Evolutionary conservation across 2,888 invertebrate species (phyloP), one percentile per base, ranked within the genome.

Genomic region (Terebella lapidaria): DNA sequence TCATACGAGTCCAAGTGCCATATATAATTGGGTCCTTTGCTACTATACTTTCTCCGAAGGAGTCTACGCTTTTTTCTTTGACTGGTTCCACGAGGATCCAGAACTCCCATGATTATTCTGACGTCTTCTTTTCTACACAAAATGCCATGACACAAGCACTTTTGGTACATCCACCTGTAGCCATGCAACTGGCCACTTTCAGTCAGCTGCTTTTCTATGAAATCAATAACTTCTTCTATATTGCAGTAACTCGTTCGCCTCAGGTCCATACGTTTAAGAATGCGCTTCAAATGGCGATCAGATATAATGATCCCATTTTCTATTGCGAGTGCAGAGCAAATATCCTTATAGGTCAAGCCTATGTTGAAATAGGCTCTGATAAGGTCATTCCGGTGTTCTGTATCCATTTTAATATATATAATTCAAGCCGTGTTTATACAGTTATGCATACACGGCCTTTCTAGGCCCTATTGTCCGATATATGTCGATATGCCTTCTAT

Each of bases 1-100:
- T 68, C 68, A 59, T 67, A 67, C 1, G 58, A 56, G 51, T 68
- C 65, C 2, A 68, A n/a, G 45, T 68, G 67, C 65, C 64, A 67
- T 25, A 65, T 27, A 26, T 54, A 60, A 28, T 68, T 64, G 15
- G 67, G 68, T 1, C 67, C 64, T 42, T 54, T 42, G n/a, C 54
- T 49, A 22, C 3, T 45, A 49, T 67, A 68, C n/a, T 24, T 49
- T 10, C 35, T 10, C 18, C 35, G 10, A 15, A 10, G 35, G 10
- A 35, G 35, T 18, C 35, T 35, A 15, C 35, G 10, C 35, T 18
- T 35, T 10, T 18, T 35, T 35, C 35, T 10, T 10, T 15, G 10
- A 15, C 18, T 18, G 10, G 18, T 18, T 35, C 35, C 35, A 15
- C 18, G 10, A 18, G 35, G 35, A 35, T 35, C 35, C 18, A 49